phyloP scores from a whole-genome alignment of 1,140 invertebrate species.

The Saccostrea echinata region DNA sequence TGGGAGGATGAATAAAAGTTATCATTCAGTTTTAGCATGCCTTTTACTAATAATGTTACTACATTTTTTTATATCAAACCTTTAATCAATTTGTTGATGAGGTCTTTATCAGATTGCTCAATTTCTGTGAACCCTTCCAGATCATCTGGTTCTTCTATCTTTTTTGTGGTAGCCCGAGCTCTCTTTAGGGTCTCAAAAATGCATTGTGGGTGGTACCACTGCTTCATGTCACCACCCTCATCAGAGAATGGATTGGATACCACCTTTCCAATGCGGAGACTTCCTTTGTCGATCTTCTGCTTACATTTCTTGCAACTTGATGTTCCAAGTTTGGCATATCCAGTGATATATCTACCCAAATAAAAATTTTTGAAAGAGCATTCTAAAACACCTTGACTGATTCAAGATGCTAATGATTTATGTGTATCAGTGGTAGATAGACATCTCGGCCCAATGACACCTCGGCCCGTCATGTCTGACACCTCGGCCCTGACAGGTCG shows the following conservation, averaged over 20 bases:
- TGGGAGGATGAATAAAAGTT: too few species aligned
- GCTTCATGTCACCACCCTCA: conserved; percentile 90
- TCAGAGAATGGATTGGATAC: conserved; percentile 88
- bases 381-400: background rate
- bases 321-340: conserved; percentile 89
- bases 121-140: conserved; percentile 88
- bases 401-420: too few species aligned
- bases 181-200: conserved; percentile 88
- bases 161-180: conserved; percentile 89
- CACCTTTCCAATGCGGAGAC: conserved; percentile 87
- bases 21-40: too few species aligned
- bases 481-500: too few species aligned
- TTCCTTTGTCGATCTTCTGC: conserved; percentile 87
- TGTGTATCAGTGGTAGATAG: too few species aligned
- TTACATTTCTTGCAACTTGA: conserved; percentile 94
- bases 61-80: conserved; percentile 66
- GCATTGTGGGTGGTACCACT: conserved; percentile 90
- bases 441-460: too few species aligned
- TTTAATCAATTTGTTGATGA: conserved; percentile 82
- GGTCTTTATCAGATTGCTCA: conserved; percentile 85
- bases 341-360: conserved; percentile 81
- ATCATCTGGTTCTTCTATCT: conserved; percentile 89
- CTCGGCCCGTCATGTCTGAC: too few species aligned
- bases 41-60: too few species aligned
- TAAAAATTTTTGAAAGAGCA: background rate